These are phyloP conservation scores for Noctua comes DNA, from an alignment of 2,888 invertebrate species.

Conservation along the genomic window DNA sequence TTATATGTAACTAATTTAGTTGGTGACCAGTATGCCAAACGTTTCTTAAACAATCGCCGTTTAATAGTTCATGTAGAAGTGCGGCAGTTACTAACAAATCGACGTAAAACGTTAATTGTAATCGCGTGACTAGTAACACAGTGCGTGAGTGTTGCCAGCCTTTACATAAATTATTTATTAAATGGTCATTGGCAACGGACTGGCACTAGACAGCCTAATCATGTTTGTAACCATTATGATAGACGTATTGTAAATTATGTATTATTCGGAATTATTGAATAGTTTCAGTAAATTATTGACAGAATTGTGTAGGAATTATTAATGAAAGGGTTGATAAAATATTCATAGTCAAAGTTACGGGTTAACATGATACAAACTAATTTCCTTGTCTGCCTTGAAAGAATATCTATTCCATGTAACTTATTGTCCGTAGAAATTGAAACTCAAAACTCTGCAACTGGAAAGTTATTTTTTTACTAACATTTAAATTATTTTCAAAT, in stretches of 20 bases:
- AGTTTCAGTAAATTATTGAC: slow-evolving; percentile 32
- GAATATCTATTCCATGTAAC: neutral
- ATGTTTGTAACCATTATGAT: slow-evolving; percentile 55
- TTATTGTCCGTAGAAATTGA: neutral
- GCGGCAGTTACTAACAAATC: slow-evolving; percentile 42
- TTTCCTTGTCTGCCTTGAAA: neutral
- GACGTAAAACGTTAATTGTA: slow-evolving; percentile 55
- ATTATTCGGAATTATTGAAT: slow-evolving; percentile 41
- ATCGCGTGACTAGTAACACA: slow-evolving; percentile 60
- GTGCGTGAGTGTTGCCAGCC: slow-evolving; percentile 50
- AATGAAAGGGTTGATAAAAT: slow-evolving; percentile 13
- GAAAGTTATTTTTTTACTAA: neutral
- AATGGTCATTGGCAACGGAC: slow-evolving; percentile 59
- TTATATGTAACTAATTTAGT: neutral
- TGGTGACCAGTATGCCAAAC: neutral
- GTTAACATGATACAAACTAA: neutral
- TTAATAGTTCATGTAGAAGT: slow-evolving; percentile 32
- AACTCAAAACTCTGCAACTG: neutral
- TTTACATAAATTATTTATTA: slow-evolving; percentile 61
- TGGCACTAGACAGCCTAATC: slow-evolving; percentile 50
- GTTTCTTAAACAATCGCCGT: neutral
- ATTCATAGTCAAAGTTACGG: neutral
- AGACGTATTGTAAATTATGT: slow-evolving; percentile 45
- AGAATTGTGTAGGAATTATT: slow-evolving; percentile 17
- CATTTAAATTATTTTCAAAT: too few relatives aligned